A percentile compares a stretch with the other conserved stretches of the same genome.
phyloP scores from a whole-genome alignment of 1,140 invertebrate species.

The Caenorhabditis inopinata region DNA sequence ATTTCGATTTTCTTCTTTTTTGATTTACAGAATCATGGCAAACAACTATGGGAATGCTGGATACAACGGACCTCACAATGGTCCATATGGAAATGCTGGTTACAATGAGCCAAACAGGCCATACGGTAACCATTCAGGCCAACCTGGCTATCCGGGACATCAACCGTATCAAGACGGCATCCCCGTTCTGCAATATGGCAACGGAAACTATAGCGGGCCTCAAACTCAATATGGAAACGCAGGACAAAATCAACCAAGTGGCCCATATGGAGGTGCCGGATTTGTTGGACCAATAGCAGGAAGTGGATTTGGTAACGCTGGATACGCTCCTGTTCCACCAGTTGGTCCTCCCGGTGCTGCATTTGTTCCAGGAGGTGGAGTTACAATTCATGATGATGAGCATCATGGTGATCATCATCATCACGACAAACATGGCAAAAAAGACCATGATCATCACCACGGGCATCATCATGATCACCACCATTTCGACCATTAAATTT shows the following conservation, averaged over 20 bases:
- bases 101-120: background rate
- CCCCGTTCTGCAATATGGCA: background rate
- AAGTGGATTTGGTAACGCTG: background rate
- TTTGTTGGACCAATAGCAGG: background rate
- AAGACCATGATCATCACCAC: background rate
- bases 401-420: background rate
- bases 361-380: background rate
- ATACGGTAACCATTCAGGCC: background rate
- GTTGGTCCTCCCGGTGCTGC: background rate
- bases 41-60: constrained; percentile 13
- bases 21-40: background rate
- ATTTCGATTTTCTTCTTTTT: background rate
- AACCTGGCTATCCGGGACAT: background rate
- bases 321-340: background rate
- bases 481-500: no score
- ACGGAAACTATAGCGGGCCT: background rate
- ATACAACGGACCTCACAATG: background rate
- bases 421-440: background rate
- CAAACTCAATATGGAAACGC: background rate
- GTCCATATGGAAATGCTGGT: background rate
- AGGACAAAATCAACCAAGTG: background rate
- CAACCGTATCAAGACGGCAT: background rate
- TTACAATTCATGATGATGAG: background rate
- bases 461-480: no score
- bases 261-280: background rate